phyloP scores from a whole-genome alignment of 2,888 invertebrate species.

The Trissoscelio sp. region DNA sequence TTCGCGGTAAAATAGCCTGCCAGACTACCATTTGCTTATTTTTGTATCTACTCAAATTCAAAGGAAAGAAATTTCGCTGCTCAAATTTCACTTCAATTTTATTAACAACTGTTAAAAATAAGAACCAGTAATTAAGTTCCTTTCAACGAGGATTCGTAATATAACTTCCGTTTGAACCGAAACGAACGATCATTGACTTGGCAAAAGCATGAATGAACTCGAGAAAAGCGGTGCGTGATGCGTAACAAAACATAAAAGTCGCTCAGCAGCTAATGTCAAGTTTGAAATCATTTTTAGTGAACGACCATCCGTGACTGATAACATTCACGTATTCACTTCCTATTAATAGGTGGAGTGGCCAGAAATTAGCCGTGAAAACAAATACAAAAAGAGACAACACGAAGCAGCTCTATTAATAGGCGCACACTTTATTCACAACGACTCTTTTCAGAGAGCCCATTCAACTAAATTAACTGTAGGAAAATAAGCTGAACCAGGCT shows the following conservation, averaged over 20 bases:
- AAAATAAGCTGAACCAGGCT: conserved; percentile 7
- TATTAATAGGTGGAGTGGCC: conserved; percentile 63
- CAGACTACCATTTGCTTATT: conserved; percentile 10
- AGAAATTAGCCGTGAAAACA: conserved; percentile 58
- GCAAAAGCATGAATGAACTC: conserved; percentile 53
- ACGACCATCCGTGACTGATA: conserved; percentile 64
- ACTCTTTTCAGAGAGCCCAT: conserved; percentile 38
- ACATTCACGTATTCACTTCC: conserved; percentile 54
- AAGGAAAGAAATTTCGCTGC: background rate
- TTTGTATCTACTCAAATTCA: background rate
- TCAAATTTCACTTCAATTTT: conserved; percentile 10
- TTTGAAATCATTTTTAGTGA: conserved; percentile 61
- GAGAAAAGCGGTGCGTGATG: conserved; percentile 47
- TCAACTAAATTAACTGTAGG: conserved; percentile 28
- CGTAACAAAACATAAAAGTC: conserved; percentile 59
- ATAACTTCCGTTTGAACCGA: conserved; percentile 27
- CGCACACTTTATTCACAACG: conserved; percentile 32
- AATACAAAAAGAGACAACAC: conserved; percentile 35
- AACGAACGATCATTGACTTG: conserved; percentile 44
- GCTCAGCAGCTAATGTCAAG: conserved; percentile 46
- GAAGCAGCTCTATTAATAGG: conserved; percentile 57
- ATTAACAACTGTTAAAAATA: background rate
- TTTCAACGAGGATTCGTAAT: background rate
- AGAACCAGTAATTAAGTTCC: conserved; percentile 18
- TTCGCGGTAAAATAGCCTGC: conserved; percentile 16